Percentiles rank a stretch among this genome's conserved stretches.
Evolutionary conservation across 2,113 vertebrate species (phyloP).

Genomic region (Spheniscus mendiculus): DNA sequence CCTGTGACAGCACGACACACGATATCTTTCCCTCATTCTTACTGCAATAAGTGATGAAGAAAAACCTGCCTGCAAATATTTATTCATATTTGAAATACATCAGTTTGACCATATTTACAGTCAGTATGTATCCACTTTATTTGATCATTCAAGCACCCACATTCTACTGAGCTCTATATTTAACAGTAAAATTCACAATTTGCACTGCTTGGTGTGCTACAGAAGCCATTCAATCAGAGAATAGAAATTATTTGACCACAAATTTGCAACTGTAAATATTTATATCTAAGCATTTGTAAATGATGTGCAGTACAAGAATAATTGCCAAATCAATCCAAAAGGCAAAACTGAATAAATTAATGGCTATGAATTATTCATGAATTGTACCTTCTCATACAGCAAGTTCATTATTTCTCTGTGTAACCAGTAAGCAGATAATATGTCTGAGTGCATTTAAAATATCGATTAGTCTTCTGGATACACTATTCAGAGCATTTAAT

Average conservation of each 20-base stretch:
- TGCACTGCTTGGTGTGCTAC: conserved; percentile 1
- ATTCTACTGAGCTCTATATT: not conserved
- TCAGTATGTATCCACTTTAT: not conserved
- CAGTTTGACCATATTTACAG: not conserved
- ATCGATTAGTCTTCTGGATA: conserved; percentile 51
- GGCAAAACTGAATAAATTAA: conserved; percentile 62
- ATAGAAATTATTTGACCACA: conserved; percentile 25
- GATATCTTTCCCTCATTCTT: not conserved
- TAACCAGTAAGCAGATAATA: conserved; percentile 42
- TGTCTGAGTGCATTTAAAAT: conserved; percentile 41
- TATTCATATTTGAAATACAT: not conserved
- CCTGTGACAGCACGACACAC: not conserved
- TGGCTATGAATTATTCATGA: conserved; percentile 49
- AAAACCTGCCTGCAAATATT: not conserved
- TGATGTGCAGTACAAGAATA: conserved; percentile 47
- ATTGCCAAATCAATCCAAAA: conserved; percentile 64
- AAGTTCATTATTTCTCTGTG: conserved; percentile 48
- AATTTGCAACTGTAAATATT: conserved; percentile 67
- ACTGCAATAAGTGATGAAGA: not conserved
- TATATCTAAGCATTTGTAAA: conserved; percentile 56
- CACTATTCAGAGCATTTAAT: conserved; percentile 41
- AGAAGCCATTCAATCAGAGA: conserved; percentile 29
- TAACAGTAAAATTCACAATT: conserved; percentile 41
- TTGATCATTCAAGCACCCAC: not conserved
- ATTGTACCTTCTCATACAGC: conserved; percentile 38